phyloP scores from a whole-genome alignment of 2,113 vertebrate species.

The Forbesichthys agassizii region DNA sequence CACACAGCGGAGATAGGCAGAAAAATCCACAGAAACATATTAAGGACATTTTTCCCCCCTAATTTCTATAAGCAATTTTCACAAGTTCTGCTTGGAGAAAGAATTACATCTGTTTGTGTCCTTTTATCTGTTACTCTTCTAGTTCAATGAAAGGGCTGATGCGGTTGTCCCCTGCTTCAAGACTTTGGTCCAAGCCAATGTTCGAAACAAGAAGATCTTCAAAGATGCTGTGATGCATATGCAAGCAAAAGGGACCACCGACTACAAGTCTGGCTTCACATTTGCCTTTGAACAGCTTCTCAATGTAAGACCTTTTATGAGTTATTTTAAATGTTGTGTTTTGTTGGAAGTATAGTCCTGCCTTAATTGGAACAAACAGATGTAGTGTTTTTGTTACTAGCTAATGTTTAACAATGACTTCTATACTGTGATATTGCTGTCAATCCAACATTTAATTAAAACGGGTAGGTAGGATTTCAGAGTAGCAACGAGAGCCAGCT shows the following conservation, averaged over 20 bases:
- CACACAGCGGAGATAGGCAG: constrained; percentile 4
- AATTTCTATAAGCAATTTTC: constrained; percentile 10
- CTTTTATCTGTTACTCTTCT: constrained; percentile 22
- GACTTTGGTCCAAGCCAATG: constrained; percentile 95
- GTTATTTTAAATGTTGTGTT: too few species aligned
- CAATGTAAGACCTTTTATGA: constrained; percentile 82
- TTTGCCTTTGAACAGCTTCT: constrained; percentile 98
- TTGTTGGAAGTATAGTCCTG: too few species aligned
- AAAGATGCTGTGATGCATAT: constrained; percentile 92
- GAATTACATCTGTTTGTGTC: not conserved
- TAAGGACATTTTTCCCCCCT: constrained; percentile 2
- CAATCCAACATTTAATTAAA: too few species aligned
- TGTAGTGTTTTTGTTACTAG: too few species aligned
- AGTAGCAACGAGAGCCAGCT: too few species aligned
- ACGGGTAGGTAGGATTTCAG: too few species aligned
- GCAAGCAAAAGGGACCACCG: constrained; percentile 95
- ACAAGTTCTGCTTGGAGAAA: not conserved
- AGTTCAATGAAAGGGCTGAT: constrained; percentile 97
- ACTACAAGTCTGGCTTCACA: constrained; percentile 98
- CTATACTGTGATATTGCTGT: too few species aligned
- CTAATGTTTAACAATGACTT: too few species aligned
- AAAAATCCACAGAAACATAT: not conserved
- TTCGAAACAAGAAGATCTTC: constrained; percentile 98
- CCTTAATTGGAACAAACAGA: too few species aligned
- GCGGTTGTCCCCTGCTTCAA: constrained; percentile 94